Evolutionary conservation across 1,140 invertebrate species (phyloP).

Genomic region (Reticulitermes speratus): DNA sequence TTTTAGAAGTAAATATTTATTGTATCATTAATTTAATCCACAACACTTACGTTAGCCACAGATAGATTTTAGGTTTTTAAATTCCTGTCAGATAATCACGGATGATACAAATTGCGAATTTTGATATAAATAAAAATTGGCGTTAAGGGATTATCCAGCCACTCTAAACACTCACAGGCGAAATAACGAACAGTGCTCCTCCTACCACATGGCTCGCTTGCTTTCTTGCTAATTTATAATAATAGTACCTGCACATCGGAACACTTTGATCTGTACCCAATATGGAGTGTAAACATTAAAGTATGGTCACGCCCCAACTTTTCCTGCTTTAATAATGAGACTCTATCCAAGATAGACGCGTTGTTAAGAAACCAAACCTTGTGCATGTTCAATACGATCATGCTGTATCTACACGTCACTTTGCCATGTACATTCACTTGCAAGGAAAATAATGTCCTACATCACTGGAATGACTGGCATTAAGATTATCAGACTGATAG

Average conservation of each 20-base stretch:
- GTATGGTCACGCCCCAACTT: not conserved
- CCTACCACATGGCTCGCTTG: no score
- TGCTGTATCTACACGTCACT: not conserved
- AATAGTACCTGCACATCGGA: not conserved
- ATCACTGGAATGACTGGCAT: not conserved
- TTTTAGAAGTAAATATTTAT: no score
- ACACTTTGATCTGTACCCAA: no score
- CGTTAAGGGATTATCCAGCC: no score
- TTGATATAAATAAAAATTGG: no score
- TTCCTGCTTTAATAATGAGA: not conserved
- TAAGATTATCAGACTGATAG: constrained; percentile 4
- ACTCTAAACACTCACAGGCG: no score
- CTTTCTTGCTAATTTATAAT: not conserved
- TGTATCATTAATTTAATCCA: no score
- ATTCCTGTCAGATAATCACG: no score
- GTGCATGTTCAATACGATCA: not conserved
- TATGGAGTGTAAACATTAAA: not conserved
- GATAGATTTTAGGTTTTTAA: no score
- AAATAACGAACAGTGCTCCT: no score
- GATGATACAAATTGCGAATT: no score
- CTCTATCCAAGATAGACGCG: not conserved
- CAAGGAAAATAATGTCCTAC: not conserved
- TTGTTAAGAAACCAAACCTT: not conserved
- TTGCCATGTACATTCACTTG: not conserved
- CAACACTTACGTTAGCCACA: no score